Base-by-base conservation (phyloP, 2,888 invertebrate species). In the Harpagoxenus sublaevis region DNA sequence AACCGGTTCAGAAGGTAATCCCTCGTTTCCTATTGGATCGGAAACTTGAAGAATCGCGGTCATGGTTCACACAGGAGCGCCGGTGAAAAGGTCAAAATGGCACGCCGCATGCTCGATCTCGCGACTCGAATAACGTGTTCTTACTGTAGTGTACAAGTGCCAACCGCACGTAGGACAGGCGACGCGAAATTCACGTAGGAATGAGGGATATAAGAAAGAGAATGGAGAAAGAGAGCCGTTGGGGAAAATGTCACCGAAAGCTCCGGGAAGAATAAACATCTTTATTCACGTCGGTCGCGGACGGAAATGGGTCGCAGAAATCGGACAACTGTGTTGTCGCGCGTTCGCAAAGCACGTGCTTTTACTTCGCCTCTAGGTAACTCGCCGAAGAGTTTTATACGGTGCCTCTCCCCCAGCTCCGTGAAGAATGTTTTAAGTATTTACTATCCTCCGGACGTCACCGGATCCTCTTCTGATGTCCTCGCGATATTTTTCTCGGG, bases 261-360 rank as follows among this genome's bases (percentile, higher is more conserved):
- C 66, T 42, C 65, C 70, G 68, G 53, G 85, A 84, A 87, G 89
- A 88, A 89, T 89, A 90, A 88, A 90, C 88, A 87, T 62, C 79
- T 90, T 91, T 90, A 90, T 88, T 87, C 90, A 63, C 79, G 86
- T 70, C 87, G 89, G 83, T 85, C 86, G 60, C 48, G 84, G 79
- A 83, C 86, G 86, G 90, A 90, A 90, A 91, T 89, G 86, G 90
- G 90, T 91, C 90, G 87, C 89, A 71, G 89, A 90, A 89, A 89
- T 71, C 87, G 87, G 90, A 89, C 86, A 87, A 77, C 84, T 51
- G 78, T 66, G 68, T 78, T 77, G 66, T 84, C 83, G 28, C 68
- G 87, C 79, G 57, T 71, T 73, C 89, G 87, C 66, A 84, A 89
- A 85, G 65, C 82, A 23, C 23, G 31, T 53, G 65, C 82, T 75